Conservation (phyloP, 2,888 invertebrate species). For the Gymnosoma rotundatum region DNA sequence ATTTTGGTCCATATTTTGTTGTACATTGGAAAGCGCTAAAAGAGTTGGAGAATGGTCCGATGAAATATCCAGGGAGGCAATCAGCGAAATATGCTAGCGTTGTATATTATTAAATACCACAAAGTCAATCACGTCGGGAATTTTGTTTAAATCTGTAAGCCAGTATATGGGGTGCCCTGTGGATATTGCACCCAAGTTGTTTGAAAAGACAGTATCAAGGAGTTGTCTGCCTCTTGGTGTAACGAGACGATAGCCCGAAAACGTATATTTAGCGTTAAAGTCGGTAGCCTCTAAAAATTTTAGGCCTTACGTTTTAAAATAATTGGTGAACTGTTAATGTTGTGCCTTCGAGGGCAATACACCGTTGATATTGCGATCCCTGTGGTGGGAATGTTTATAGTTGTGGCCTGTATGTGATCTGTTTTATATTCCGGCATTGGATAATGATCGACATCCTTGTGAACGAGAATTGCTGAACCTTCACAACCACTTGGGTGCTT, state of each 20-base stretch:
- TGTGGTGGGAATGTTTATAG: no score
- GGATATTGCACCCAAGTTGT: background rate
- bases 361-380: no score
- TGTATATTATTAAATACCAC: background rate
- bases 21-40: no score
- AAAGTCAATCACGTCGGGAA: slow-evolving; percentile 11
- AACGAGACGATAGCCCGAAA: background rate
- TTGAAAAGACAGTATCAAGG: background rate
- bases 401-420: no score
- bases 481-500: no score
- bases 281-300: background rate
- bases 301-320: no score
- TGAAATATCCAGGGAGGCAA: background rate
- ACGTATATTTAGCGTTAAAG: slow-evolving; percentile 2
- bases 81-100: background rate
- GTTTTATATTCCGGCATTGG: no score
- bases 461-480: no score
- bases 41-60: background rate
- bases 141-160: slow-evolving; percentile 7
- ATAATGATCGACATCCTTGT: no score
- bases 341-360: no score
- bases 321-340: no score
- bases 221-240: background rate
- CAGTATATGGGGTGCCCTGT: slow-evolving; percentile 4
- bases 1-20: no score